Conservation (phyloP, 2,888 invertebrate genomes). For the Blastobasis adustella region DNA sequence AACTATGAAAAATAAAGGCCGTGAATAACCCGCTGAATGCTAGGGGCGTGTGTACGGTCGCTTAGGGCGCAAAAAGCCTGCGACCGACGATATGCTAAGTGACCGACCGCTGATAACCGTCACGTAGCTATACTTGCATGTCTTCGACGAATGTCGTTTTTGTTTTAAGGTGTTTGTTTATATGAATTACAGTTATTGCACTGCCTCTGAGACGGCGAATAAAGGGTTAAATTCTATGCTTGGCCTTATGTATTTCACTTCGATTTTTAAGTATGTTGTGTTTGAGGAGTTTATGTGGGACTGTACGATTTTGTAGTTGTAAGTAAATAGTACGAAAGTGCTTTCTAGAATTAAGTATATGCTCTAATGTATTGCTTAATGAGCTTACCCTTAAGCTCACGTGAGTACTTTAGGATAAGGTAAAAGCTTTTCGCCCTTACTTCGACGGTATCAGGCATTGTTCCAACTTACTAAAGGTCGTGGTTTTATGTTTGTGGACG, state of each 20-base stretch:
- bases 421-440: constrained; percentile 36
- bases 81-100: constrained; percentile 65
- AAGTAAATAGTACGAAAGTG: too few species aligned
- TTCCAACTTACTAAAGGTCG: constrained; percentile 1
- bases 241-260: too few species aligned
- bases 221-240: too few species aligned
- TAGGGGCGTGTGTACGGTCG: constrained; percentile 37
- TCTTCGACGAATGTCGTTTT: constrained; percentile 20
- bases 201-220: too few species aligned
- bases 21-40: constrained; percentile 29
- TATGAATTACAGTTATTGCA: neutral
- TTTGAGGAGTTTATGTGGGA: too few species aligned
- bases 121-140: constrained; percentile 43
- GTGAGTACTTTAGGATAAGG: constrained; percentile 29
- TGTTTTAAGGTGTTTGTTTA: constrained; percentile 10
- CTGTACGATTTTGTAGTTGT: too few species aligned
- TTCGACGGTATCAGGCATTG: constrained; percentile 12
- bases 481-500: neutral
- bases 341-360: too few species aligned
- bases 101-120: constrained; percentile 56
- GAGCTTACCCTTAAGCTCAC: constrained; percentile 26
- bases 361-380: neutral
- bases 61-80: constrained; percentile 55
- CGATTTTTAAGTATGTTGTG: too few species aligned
- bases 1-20: constrained; percentile 3